Conservation (phyloP, 2,113 vertebrate species). For the Pyxicephalus adspersus region DNA sequence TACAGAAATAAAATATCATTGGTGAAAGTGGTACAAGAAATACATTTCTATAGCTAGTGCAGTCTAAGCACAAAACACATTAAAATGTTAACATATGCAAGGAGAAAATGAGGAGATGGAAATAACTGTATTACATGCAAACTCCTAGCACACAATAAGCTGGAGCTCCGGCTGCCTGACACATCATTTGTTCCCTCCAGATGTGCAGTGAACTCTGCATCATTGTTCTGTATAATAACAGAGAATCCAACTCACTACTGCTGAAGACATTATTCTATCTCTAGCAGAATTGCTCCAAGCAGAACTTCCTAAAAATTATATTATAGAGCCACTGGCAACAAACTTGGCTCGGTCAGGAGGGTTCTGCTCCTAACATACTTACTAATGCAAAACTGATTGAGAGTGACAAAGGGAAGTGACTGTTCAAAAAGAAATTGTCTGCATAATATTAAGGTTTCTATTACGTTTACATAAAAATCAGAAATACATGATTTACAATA, state of each 20-base stretch:
- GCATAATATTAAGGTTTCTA: conserved; percentile 36
- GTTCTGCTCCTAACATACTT: background rate
- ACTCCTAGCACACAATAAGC: conserved; percentile 41
- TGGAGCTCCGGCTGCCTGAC: conserved; percentile 4
- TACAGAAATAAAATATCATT: background rate
- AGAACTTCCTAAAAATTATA: conserved; percentile 37
- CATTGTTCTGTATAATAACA: conserved; percentile 40
- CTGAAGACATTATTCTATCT: background rate
- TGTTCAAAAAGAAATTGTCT: conserved; percentile 46
- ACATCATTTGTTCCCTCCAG: conserved; percentile 42
- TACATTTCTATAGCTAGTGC: conserved; percentile 7
- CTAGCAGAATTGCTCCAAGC: conserved; percentile 53
- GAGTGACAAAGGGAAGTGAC: conserved; percentile 41
- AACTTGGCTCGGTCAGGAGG: background rate
- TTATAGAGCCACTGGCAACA: conserved; percentile 52
- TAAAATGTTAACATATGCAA: conserved; percentile 14
- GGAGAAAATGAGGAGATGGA: background rate
- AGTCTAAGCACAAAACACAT: conserved; percentile 13
- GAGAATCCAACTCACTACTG: conserved; percentile 28
- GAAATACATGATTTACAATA: background rate
- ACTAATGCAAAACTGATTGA: conserved; percentile 40
- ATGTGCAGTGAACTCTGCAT: conserved; percentile 46
- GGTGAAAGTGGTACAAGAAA: conserved; percentile 32
- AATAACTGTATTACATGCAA: conserved; percentile 52
- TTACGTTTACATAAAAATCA: conserved; percentile 25